Base-by-base conservation (phyloP, 1,140 invertebrate genomes). In the Pseudoatta argentina region DNA sequence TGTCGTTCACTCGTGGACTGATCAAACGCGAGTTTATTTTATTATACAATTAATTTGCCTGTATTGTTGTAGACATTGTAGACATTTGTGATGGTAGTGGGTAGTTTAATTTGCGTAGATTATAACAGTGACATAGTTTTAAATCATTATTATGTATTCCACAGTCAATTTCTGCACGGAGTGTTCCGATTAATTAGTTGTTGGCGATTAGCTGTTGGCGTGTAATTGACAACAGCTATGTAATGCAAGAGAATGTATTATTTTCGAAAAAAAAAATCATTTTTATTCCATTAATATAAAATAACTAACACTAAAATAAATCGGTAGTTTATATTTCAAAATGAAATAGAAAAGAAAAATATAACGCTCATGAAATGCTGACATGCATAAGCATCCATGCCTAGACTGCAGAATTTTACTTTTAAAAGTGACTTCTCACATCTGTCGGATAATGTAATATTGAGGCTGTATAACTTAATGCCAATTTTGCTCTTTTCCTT, bases 371-470 rank as follows among this genome's bases (percentile, higher is more conserved):
- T 8, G 24, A 77, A 64, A 53, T 21, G 7, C 8, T 3, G 30
- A 64, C 27, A 66, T 57, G 67, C 55, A 48, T 55, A 76, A 51
- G 73, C 61, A 55, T 77, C 18, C 30, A 61, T 48, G 44, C 55
- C 21, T 61, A 85, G 24, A 55, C 24, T 18, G 5, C 18, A 44
- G 39, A 34, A 76, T 14, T 85, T 63, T 16, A 57, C n/a, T 44
- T 21, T 30, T 27, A 39, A 66, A 16, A 63, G 44, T 48, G 48
- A 66, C 24, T 66, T 21, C 18, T 66, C 4, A 30, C 18, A 6
- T 72, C 18, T 55, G 61, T 82, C 53, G 67, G 79, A 24, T 82
- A 72, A 81, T 39, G 77, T 69, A 82, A 82, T 73, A 34, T 57
- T 6, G 39, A 77, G n/a, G 24, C 21, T 39, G 39, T 34, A 1